Evolutionary conservation across 2,113 vertebrate genomes (phyloP), one percentile per base, ranked within the genome.

Genomic region (Halichoerus grypus): DNA sequence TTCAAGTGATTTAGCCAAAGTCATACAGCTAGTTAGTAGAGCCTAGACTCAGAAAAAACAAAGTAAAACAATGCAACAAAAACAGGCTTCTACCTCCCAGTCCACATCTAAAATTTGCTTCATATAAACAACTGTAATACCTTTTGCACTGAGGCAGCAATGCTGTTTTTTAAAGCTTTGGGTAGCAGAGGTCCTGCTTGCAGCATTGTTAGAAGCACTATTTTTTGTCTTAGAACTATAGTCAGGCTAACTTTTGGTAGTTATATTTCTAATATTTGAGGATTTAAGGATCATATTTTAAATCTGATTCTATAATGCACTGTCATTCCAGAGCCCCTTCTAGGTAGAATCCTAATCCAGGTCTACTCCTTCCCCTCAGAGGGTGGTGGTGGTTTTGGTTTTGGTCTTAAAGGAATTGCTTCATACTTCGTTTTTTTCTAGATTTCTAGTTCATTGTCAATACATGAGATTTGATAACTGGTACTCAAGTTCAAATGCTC

Each of bases 1-100:
- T 96, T 89, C 83, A 91, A 93, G n/a, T 96, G n/a, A 88, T 49
- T 94, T 88, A 69, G 10, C 51, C 87, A 59, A 92, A 76, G 46
- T 33, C 63, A 36, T 59, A 84, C 5, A 90, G 28, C 65, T 94
- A 76, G 24, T 71, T 88, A 94, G 31, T 74, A 79, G 63, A 77
- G n/a, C 63, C 67, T 69, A 69, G 16, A 94, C 39, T 90, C 9
- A 16, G 24, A 24, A 36, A 42, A 59, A 76, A 85, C 26, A 72
- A 36, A 83, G 3, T 8, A 80, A 72, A 65, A 85, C 15, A 80
- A 57, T 89, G 57, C 59, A 89, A 71, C 19, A 59, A 71, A 93
- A 84, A n/a, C 7, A 53, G 59, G 36, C 4, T 63, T 93, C 55
- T 46, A 67, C 72, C n/a, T 91, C 46, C 55, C 55, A 84, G 6